Conservation (phyloP, 2,888 invertebrate species). For the Acanthacorydalis orientalis region DNA sequence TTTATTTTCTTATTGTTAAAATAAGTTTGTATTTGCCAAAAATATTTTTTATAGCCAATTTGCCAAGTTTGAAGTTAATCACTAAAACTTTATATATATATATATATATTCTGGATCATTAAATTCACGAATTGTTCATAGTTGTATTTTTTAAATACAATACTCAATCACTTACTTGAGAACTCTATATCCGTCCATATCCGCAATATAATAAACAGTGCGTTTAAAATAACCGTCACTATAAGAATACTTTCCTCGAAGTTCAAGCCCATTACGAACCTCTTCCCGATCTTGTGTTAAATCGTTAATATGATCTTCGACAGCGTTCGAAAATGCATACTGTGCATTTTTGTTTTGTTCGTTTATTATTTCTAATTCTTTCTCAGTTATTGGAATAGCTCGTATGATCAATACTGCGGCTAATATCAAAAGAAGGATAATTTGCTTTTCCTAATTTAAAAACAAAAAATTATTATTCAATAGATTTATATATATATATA, state of each 20-base stretch:
- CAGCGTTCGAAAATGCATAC: conserved; percentile 26
- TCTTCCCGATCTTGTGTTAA: conserved; percentile 25
- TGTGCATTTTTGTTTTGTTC: conserved; percentile 9
- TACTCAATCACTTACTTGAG: conserved; percentile 25
- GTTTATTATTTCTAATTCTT: neutral
- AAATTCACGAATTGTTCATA: neutral
- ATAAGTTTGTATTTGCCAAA: too few species aligned
- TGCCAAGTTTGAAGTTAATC: too few species aligned
- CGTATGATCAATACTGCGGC: too few species aligned
- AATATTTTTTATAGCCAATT: too few species aligned
- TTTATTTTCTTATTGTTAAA: too few species aligned
- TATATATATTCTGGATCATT: neutral
- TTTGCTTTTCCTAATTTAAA: too few species aligned
- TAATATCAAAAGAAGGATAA: too few species aligned
- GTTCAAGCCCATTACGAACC: conserved; percentile 25
- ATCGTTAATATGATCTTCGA: conserved; percentile 31
- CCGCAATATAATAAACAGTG: conserved; percentile 38
- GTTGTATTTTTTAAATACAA: too few species aligned
- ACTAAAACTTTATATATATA: too few species aligned
- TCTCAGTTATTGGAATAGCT: neutral
- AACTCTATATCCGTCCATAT: conserved; percentile 41
- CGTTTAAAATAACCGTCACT: conserved; percentile 39
- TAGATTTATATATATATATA: too few species aligned
- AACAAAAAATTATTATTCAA: too few species aligned
- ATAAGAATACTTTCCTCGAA: conserved; percentile 38